phyloP scores from a whole-genome alignment of 1,140 invertebrate species.

The Dolichoris vasculosae region DNA sequence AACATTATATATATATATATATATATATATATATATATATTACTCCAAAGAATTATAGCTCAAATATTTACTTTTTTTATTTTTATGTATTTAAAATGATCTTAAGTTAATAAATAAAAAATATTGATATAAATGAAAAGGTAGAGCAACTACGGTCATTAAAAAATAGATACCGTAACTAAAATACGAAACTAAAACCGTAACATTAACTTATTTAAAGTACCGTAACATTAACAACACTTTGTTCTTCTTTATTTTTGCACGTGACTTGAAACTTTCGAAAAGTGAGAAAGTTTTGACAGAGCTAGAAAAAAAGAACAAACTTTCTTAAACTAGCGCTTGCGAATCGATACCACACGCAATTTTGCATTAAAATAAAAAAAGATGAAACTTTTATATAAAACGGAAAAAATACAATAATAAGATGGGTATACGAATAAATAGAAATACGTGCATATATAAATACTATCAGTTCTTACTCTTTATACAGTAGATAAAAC shows the following conservation, averaged over 20 bases:
- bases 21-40: too few relatives aligned
- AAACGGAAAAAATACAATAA: background rate
- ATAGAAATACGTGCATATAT: background rate
- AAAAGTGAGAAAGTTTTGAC: conserved; percentile 30
- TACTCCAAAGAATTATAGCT: too few relatives aligned
- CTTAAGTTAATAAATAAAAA: too few relatives aligned
- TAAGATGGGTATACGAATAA: background rate
- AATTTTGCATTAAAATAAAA: background rate
- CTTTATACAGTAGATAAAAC: background rate
- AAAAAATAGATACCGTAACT: background rate
- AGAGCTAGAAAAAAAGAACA: background rate
- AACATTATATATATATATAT: too few relatives aligned
- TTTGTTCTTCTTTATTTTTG: conserved; percentile 7
- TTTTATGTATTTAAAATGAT: too few relatives aligned
- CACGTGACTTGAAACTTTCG: background rate
- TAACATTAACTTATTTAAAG: conserved; percentile 28
- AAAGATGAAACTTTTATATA: background rate
- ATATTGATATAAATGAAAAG: too few relatives aligned
- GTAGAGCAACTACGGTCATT: too few relatives aligned
- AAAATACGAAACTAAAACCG: background rate
- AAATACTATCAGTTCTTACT: background rate
- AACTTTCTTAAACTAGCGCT: conserved; percentile 10
- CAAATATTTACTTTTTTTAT: too few relatives aligned
- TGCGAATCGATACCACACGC: background rate
- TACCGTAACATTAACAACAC: background rate